These are phyloP conservation scores for Uria aalge DNA, from an alignment of 2,113 vertebrate species.

Conservation along the genomic window DNA sequence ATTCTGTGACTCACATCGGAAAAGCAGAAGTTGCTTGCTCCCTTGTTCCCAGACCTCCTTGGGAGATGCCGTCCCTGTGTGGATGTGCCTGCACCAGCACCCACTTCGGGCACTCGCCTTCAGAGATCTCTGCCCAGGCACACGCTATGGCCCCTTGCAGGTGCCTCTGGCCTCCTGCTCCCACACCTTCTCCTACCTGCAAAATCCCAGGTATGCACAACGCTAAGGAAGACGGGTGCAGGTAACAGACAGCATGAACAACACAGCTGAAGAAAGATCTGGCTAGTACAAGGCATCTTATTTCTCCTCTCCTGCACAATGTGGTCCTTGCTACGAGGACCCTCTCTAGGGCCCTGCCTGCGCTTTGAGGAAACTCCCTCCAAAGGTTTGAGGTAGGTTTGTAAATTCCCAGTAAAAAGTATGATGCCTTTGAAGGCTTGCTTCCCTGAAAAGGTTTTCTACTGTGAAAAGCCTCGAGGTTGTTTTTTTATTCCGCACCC, in stretches of 20 bases:
- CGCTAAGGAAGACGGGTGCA: accelerated
- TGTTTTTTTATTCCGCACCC: not conserved
- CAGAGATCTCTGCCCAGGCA: not conserved
- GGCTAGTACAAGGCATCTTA: not conserved
- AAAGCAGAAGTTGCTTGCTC: not conserved
- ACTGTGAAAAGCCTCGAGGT: not conserved
- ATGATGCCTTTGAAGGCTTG: accelerated
- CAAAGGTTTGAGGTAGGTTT: not conserved
- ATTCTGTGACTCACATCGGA: not conserved
- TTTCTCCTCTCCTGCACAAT: accelerated
- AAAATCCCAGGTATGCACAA: not conserved
- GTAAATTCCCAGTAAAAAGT: not conserved
- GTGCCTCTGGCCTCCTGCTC: not conserved
- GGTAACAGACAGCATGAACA: not conserved
- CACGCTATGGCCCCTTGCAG: accelerated
- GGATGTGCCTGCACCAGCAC: accelerated
- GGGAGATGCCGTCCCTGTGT: accelerated
- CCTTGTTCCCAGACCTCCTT: not conserved
- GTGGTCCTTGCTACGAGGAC: not conserved
- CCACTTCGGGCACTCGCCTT: not conserved
- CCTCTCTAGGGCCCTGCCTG: accelerated
- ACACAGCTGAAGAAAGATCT: not conserved
- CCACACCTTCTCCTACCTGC: not conserved
- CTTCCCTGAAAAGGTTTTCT: not conserved
- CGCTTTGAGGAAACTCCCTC: not conserved